These are phyloP conservation scores for Drusus annulatus DNA, from an alignment of 1,140 invertebrate genomes.

Conservation along the genomic window DNA sequence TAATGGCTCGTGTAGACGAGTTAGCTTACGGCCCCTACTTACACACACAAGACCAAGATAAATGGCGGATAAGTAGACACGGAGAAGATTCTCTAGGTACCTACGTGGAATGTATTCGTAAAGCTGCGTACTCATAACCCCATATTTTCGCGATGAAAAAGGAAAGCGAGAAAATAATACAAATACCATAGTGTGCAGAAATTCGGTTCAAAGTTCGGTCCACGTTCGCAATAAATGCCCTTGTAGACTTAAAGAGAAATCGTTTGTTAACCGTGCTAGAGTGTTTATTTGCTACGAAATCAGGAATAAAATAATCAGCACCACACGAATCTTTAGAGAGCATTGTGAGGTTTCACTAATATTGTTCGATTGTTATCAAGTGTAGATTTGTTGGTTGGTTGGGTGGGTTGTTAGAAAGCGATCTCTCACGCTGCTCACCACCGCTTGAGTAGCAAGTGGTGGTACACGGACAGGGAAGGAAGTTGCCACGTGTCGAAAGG, in stretches of 20 bases:
- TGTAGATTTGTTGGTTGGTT: too few species aligned
- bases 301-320: neutral
- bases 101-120: conserved; percentile 27
- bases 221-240: conserved; percentile 33
- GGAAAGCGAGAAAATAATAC: conserved; percentile 32
- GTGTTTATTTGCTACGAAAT: conserved; percentile 10
- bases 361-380: too few species aligned
- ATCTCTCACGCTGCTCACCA: neutral
- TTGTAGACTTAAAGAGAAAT: conserved; percentile 21
- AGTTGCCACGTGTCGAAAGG: conserved; percentile 50
- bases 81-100: conserved; percentile 25
- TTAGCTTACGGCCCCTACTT: conserved; percentile 37
- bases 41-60: conserved; percentile 28
- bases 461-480: conserved; percentile 24
- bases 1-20: conserved; percentile 34
- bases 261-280: conserved; percentile 27
- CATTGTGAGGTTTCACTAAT: neutral
- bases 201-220: conserved; percentile 8
- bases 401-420: conserved; percentile 5
- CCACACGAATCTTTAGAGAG: too few species aligned
- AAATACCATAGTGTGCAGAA: conserved; percentile 32
- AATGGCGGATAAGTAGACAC: conserved; percentile 32
- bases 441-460: neutral
- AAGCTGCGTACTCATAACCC: conserved; percentile 27
- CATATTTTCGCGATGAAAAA: conserved; percentile 37